Conservation (phyloP, 2,888 invertebrate species). For the Sialis lutaria region DNA sequence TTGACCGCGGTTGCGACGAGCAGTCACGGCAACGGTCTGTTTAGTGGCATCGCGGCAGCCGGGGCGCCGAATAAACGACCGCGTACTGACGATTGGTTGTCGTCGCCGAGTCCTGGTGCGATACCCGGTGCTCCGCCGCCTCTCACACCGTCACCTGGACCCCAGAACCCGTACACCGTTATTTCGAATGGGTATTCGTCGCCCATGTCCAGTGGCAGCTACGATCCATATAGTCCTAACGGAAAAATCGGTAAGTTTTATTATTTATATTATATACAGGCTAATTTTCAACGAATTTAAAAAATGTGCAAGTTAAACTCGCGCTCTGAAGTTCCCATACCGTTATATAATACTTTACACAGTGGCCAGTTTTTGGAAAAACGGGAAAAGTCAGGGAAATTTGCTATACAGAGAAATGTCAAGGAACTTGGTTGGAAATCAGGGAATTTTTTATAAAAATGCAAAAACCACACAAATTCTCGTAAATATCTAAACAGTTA, state of each 20-base stretch:
- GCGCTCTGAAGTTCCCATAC: no score
- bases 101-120: slow-evolving; percentile 39
- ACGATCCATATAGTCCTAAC: slow-evolving; percentile 79
- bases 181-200: slow-evolving; percentile 69
- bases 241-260: slow-evolving; percentile 65
- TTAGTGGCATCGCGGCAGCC: slow-evolving; percentile 12
- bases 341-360: no score
- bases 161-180: slow-evolving; percentile 28
- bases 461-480: no score
- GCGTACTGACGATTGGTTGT: slow-evolving; percentile 44
- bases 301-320: no score
- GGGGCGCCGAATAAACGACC: slow-evolving; percentile 32
- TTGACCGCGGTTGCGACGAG: slow-evolving; percentile 11
- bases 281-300: neutral
- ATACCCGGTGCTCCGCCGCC: slow-evolving; percentile 38
- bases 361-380: no score
- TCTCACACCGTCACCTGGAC: slow-evolving; percentile 49
- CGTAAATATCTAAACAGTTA: no score
- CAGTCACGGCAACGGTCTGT: slow-evolving; percentile 8
- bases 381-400: no score
- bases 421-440: no score
- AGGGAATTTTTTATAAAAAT: no score
- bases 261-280: neutral
- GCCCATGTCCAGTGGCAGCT: slow-evolving; percentile 74
- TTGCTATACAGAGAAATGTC: no score